Conservation (phyloP, 2,113 vertebrate species). For the Solenodon paradoxus region DNA sequence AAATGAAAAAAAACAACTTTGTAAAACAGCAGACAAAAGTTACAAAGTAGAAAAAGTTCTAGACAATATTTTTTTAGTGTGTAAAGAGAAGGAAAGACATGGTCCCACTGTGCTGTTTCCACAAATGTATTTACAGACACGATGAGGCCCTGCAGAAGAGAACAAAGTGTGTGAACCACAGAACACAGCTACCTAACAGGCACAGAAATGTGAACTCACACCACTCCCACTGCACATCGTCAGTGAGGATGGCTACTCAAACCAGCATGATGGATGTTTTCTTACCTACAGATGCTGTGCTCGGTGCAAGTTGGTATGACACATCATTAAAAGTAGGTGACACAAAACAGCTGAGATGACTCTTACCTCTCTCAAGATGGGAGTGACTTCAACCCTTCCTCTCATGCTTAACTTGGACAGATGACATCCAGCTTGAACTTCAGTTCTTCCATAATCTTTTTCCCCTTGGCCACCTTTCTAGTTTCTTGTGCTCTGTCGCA, state of each 20-base stretch:
- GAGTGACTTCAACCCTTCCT: neutral
- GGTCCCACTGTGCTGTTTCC: neutral
- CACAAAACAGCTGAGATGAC: neutral
- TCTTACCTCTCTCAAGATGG: neutral
- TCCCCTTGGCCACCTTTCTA: neutral
- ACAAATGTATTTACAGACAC: rapidly evolving
- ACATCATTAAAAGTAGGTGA: neutral
- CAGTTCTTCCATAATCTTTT: neutral
- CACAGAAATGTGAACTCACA: neutral
- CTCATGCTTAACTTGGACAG: rapidly evolving
- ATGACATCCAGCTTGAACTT: neutral
- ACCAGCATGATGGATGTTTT: neutral
- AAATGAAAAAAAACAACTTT: neutral
- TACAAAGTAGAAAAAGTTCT: neutral
- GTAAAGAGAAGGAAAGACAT: neutral
- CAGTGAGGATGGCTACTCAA: neutral
- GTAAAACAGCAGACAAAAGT: neutral
- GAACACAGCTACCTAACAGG: neutral
- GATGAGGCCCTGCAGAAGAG: neutral
- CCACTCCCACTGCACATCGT: neutral
- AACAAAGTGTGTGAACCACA: neutral
- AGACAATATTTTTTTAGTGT: neutral
- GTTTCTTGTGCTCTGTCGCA: neutral
- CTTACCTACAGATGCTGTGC: neutral
- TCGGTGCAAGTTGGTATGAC: rapidly evolving